Evolutionary conservation across 2,113 vertebrate genomes (phyloP).

Genomic region (Empidonax alnorum): DNA sequence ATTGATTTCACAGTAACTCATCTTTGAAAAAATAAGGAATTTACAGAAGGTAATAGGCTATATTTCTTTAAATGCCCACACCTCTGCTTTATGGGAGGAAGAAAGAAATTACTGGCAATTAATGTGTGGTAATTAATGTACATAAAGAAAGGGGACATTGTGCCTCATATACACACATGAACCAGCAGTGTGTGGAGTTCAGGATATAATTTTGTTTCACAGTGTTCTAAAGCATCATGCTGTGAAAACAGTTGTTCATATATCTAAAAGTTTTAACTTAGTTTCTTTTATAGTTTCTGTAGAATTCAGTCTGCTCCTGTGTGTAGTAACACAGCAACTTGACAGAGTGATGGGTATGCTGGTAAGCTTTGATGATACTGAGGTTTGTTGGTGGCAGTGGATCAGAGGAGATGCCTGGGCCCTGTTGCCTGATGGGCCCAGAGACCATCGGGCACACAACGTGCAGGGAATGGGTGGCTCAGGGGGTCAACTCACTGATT

Average conservation of each 20-base stretch:
- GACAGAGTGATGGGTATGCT: not conserved
- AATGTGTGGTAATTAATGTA: not conserved
- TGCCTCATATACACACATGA: not conserved
- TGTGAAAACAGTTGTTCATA: not conserved
- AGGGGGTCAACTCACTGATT: constrained; percentile 1
- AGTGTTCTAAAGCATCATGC: not conserved
- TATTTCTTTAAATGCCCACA: not conserved
- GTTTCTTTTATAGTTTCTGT: not conserved
- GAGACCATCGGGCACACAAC: not conserved
- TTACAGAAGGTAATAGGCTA: not conserved
- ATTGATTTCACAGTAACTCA: not conserved
- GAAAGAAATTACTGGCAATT: not conserved
- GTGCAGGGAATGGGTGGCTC: not conserved
- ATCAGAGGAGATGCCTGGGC: not conserved
- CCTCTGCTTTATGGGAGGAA: not conserved
- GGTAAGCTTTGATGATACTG: not conserved
- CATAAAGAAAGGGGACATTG: not conserved
- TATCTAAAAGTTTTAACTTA: not conserved
- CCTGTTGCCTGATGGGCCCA: not conserved
- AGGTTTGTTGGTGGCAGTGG: not conserved
- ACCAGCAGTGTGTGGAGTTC: not conserved
- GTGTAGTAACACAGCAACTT: not conserved
- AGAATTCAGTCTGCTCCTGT: not conserved
- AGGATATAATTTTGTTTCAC: not conserved
- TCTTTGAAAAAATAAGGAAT: not conserved